phyloP scores from a whole-genome alignment of 1,140 invertebrate species.

The Hylyphantes graminicola region DNA sequence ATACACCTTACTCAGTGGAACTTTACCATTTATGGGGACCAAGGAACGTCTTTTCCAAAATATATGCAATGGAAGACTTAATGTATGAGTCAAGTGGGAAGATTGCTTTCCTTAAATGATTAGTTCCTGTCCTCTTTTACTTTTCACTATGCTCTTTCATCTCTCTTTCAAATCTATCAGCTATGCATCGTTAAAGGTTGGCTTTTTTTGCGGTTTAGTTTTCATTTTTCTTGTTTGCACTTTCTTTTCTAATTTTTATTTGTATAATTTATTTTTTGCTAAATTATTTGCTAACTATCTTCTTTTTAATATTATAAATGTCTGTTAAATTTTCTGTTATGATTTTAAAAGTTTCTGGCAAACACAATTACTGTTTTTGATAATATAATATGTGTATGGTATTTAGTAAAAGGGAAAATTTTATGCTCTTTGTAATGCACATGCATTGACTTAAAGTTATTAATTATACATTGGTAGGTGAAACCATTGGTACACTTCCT shows the following conservation, averaged over 20 bases:
- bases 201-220: conserved; percentile 54
- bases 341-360: too few species aligned
- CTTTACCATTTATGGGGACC: conserved; percentile 93
- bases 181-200: conserved; percentile 47
- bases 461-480: too few species aligned
- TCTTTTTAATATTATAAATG: too few species aligned
- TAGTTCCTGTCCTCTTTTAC: conserved; percentile 57
- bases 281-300: too few species aligned
- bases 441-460: too few species aligned
- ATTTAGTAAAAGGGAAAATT: too few species aligned
- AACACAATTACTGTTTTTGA: too few species aligned
- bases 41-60: conserved; percentile 89
- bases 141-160: conserved; percentile 49
- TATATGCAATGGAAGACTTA: conserved; percentile 85
- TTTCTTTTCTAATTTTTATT: conserved; percentile 32
- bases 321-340: neutral
- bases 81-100: conserved; percentile 72
- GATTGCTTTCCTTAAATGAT: conserved; percentile 44
- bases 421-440: too few species aligned
- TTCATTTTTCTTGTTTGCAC: conserved; percentile 5
- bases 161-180: conserved; percentile 50
- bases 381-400: too few species aligned
- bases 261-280: neutral
- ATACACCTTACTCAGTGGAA: conserved; percentile 92
- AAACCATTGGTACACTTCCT: too few species aligned